A percentile compares a stretch with the other conserved stretches of the same genome.
Evolutionary conservation across 1,140 invertebrate species (phyloP).

Genomic region (Macrostomum lignano): DNA sequence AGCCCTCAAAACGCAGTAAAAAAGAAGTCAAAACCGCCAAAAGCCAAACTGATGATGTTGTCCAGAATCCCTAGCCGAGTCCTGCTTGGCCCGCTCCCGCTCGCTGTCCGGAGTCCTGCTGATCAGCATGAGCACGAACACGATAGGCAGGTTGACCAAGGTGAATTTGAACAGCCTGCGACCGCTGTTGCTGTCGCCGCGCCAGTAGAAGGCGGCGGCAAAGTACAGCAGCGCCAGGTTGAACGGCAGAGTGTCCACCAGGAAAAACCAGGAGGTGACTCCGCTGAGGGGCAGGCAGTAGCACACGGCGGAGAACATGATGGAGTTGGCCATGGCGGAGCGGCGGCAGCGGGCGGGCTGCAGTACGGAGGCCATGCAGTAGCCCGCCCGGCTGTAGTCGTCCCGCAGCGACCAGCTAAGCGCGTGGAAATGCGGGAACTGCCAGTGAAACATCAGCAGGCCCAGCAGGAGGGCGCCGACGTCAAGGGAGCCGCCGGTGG

Average conservation of each 20-base stretch:
- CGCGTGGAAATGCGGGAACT: slow-evolving; percentile 97
- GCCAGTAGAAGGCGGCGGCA: slow-evolving; percentile 53
- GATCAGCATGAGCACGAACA: slow-evolving; percentile 35
- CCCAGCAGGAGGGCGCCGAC: slow-evolving; percentile 55
- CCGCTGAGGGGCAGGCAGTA: slow-evolving; percentile 44
- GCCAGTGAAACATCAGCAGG: slow-evolving; percentile 74
- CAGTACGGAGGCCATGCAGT: slow-evolving; percentile 85
- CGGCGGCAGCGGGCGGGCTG: slow-evolving; percentile 57
- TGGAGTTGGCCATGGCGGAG: slow-evolving; percentile 56
- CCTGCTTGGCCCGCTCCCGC: neutral
- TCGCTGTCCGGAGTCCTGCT: slow-evolving; percentile 12
- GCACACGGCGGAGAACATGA: slow-evolving; percentile 42
- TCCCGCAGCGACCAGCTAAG: slow-evolving; percentile 78
- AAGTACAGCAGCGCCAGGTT: slow-evolving; percentile 71
- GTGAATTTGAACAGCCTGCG: slow-evolving; percentile 69
- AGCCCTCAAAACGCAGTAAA: no score
- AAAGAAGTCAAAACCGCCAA: no score
- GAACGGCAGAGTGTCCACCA: slow-evolving; percentile 53
- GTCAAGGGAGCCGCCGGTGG: slow-evolving; percentile 44
- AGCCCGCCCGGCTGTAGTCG: slow-evolving; percentile 82
- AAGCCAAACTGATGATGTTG: no score
- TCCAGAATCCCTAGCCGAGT: no score
- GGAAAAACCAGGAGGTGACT: slow-evolving; percentile 68
- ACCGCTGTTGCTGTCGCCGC: slow-evolving; percentile 56
- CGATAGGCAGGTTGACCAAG: slow-evolving; percentile 54